Percentiles rank a stretch among this genome's conserved stretches.
Conservation (phyloP, 2,888 invertebrate species). For the Micoletzkya japonica region DNA sequence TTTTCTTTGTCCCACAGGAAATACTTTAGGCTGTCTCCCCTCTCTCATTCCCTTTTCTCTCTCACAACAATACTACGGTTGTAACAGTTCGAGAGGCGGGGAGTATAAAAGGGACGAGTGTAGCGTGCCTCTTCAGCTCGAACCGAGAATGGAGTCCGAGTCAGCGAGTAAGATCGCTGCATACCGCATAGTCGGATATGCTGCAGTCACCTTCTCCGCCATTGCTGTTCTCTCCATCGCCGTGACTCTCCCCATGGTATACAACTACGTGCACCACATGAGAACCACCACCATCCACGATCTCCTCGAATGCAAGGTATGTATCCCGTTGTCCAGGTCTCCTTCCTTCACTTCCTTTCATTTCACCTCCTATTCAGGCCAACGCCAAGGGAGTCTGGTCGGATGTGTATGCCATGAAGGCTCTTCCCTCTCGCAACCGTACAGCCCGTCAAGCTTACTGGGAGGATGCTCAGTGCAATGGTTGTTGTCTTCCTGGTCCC, state of each 20-base stretch:
- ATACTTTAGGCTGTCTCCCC: too few species aligned
- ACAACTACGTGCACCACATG: constrained; percentile 29
- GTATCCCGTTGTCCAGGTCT: neutral
- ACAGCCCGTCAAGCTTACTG: constrained; percentile 55
- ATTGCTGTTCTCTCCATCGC: constrained; percentile 27
- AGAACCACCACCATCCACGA: constrained; percentile 27
- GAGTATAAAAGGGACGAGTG: constrained; percentile 3
- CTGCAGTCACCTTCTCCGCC: constrained; percentile 23
- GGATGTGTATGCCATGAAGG: constrained; percentile 58
- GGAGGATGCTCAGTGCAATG: constrained; percentile 34
- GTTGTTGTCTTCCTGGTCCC: constrained; percentile 44
- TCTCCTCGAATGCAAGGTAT: constrained; percentile 25
- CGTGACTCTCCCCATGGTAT: constrained; percentile 29
- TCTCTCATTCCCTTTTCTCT: too few species aligned
- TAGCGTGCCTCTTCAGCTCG: constrained; percentile 6
- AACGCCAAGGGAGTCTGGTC: constrained; percentile 62
- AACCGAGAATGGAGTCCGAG: constrained; percentile 14
- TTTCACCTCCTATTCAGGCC: constrained; percentile 38
- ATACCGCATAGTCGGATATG: constrained; percentile 23
- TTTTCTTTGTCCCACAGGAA: too few species aligned
- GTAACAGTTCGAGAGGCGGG: neutral
- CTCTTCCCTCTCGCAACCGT: constrained; percentile 43
- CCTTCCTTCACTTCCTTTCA: neutral
- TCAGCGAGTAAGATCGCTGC: constrained; percentile 11
- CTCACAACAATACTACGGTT: too few species aligned